Conservation (phyloP, 2,888 invertebrate genomes). For the Chrysotoxum bicinctum region DNA sequence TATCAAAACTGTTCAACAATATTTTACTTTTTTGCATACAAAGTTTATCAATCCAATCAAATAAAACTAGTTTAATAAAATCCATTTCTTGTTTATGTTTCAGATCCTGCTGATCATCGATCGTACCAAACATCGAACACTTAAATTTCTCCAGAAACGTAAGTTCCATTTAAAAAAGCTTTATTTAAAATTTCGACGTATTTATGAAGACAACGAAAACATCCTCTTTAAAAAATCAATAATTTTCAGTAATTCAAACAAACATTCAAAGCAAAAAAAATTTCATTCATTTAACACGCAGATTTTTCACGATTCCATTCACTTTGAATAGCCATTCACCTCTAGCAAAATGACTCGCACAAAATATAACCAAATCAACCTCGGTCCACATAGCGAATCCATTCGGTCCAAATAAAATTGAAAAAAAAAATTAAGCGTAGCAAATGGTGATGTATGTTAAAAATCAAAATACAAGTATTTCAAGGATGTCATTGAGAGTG, state of each 20-base stretch:
- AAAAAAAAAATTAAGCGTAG: neutral
- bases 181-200: neutral
- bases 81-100: neutral
- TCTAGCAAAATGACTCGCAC: neutral
- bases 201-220: neutral
- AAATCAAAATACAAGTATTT: conserved; percentile 29
- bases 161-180: neutral
- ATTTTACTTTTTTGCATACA: too few relatives aligned
- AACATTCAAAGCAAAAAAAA: neutral
- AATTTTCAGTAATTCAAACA: neutral
- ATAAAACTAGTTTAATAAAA: too few relatives aligned
- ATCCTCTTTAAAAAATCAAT: neutral
- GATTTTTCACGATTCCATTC: conserved; percentile 3
- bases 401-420: neutral
- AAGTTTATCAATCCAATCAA: too few relatives aligned
- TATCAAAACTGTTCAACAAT: too few relatives aligned
- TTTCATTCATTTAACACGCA: neutral
- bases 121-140: neutral
- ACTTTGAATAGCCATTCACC: conserved; percentile 34
- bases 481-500: conserved; percentile 62
- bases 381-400: conserved; percentile 1
- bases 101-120: neutral
- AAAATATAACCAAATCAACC: conserved; percentile 21
- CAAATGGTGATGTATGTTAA: neutral
- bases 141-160: neutral